phyloP scores from a whole-genome alignment of 2,888 invertebrate species.

The Sesia apiformis region DNA sequence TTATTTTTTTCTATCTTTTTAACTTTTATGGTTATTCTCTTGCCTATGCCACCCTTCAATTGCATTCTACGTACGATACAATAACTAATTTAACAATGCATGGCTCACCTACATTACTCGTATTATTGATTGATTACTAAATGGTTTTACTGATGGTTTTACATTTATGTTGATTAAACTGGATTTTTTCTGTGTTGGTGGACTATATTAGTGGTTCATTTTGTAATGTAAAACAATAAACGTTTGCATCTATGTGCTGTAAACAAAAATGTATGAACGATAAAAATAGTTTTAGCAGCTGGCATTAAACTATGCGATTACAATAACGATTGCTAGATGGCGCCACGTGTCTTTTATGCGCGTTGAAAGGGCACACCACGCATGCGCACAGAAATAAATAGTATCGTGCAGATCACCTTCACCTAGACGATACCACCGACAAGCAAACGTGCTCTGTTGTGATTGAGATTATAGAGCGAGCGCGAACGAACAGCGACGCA shows the following conservation, averaged over 20 bases:
- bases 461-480: conserved; percentile 20
- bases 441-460: conserved; percentile 29
- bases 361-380: conserved; percentile 32
- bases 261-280: conserved; percentile 34
- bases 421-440: conserved; percentile 53
- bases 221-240: neutral
- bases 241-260: conserved; percentile 14
- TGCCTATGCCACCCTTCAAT: too few species aligned
- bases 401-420: conserved; percentile 62
- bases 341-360: conserved; percentile 34
- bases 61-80: too few species aligned
- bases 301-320: conserved; percentile 38
- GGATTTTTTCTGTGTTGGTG: too few species aligned
- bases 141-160: too few species aligned
- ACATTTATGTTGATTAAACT: too few species aligned
- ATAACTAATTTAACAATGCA: too few species aligned
- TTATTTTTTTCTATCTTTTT: too few species aligned
- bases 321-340: conserved; percentile 54
- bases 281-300: conserved; percentile 61
- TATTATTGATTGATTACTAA: too few species aligned
- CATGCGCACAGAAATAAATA: conserved; percentile 70
- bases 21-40: too few species aligned
- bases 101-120: too few species aligned
- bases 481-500: conserved; percentile 9
- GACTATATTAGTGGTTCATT: too few species aligned